phyloP scores from a whole-genome alignment of 2,888 invertebrate genomes.

The Microctonus hyperodae region DNA sequence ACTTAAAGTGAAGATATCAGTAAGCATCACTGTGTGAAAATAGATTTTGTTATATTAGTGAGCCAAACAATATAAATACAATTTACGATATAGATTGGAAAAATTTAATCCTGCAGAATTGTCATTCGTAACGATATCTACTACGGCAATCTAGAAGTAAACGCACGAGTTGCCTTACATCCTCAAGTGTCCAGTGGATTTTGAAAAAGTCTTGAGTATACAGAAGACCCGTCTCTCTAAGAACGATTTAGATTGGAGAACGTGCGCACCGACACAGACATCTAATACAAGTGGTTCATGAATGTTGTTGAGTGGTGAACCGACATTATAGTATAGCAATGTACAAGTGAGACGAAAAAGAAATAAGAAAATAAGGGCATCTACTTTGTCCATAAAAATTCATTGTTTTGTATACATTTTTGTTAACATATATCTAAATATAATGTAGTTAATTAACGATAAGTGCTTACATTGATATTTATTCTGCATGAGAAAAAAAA shows the following conservation, averaged over 20 bases:
- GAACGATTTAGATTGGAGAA: slow-evolving; percentile 40
- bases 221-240: slow-evolving; percentile 31
- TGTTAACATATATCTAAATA: slow-evolving; percentile 5
- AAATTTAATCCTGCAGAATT: background rate
- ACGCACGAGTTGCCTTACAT: slow-evolving; percentile 1
- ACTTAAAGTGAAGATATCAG: too few species aligned
- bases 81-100: background rate
- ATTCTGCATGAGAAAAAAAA: background rate
- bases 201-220: slow-evolving; percentile 25
- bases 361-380: slow-evolving; percentile 7
- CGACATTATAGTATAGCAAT: slow-evolving; percentile 17
- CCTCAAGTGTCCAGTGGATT: background rate
- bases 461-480: background rate
- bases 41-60: too few species aligned
- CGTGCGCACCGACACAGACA: slow-evolving; percentile 36
- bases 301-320: slow-evolving; percentile 30
- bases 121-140: background rate
- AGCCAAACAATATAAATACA: background rate
- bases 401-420: background rate
- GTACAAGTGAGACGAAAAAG: slow-evolving; percentile 10
- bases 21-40: too few species aligned
- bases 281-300: slow-evolving; percentile 35
- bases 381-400: background rate
- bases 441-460: background rate
- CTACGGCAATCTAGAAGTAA: background rate